phyloP scores from a whole-genome alignment of 2,888 invertebrate species.

The Hydriomena furcata region DNA sequence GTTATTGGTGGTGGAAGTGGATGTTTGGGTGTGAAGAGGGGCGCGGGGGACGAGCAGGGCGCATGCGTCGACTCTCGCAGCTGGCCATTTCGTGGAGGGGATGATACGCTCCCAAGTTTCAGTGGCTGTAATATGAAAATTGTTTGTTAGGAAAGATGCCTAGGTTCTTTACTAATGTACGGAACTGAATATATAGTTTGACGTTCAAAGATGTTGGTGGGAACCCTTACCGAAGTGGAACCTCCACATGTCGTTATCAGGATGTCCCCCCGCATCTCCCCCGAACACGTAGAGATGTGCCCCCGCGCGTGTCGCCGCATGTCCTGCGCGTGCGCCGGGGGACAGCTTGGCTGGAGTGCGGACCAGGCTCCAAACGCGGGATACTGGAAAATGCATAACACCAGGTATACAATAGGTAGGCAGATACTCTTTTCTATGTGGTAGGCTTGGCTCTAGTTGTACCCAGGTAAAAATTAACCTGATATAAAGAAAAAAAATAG shows the following conservation, averaged over 20 bases:
- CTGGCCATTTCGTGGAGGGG: constrained; percentile 85
- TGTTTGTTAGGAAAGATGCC: too few relatives aligned
- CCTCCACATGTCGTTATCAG: constrained; percentile 91
- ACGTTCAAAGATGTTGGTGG: too few relatives aligned
- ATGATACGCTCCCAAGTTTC: constrained; percentile 90
- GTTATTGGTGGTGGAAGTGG: constrained; percentile 56
- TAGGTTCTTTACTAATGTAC: too few relatives aligned
- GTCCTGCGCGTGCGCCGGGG: constrained; percentile 89
- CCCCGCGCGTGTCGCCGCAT: constrained; percentile 90
- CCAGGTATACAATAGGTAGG: too few relatives aligned
- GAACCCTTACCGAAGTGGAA: constrained; percentile 88
- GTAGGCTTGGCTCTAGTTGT: too few relatives aligned
- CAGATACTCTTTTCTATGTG: too few relatives aligned
- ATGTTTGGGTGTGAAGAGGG: constrained; percentile 65
- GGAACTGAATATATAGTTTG: too few relatives aligned
- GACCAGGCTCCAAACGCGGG: constrained; percentile 86
- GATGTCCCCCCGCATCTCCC: constrained; percentile 88
- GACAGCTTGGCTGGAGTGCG: constrained; percentile 85
- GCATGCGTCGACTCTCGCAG: constrained; percentile 87
- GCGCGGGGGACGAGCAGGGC: constrained; percentile 84
- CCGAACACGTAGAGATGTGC: constrained; percentile 92
- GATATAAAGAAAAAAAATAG: too few relatives aligned
- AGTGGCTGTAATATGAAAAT: too few relatives aligned
- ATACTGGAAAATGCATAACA: constrained; percentile 74
- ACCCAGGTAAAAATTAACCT: too few relatives aligned